Percentiles rank a stretch among this genome's conserved stretches.
Conservation (phyloP, 2,888 invertebrate species). For the Acronicta aceris region DNA sequence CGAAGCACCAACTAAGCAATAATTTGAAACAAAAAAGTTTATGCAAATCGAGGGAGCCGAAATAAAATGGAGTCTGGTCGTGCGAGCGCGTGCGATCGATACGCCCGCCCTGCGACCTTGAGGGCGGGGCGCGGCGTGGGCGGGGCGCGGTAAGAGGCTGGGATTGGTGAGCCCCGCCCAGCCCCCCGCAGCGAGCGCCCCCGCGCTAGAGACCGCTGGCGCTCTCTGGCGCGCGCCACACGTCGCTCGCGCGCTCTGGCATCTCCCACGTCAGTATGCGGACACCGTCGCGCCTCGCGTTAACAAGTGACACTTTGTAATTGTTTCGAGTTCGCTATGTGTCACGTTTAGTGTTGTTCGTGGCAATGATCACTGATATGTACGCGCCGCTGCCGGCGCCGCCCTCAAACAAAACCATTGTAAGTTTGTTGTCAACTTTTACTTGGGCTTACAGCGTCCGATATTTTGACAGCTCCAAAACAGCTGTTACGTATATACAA, state of each 20-base stretch:
- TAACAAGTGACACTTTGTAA: constrained; percentile 56
- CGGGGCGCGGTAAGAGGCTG: constrained; percentile 83
- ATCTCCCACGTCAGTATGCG: constrained; percentile 66
- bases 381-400: constrained; percentile 85
- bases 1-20: constrained; percentile 66
- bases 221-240: constrained; percentile 51
- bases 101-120: constrained; percentile 83
- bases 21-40: constrained; percentile 85
- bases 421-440: constrained; percentile 69
- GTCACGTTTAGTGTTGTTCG: constrained; percentile 72
- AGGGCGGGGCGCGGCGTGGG: constrained; percentile 83
- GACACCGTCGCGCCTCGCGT: constrained; percentile 50
- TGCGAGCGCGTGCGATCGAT: constrained; percentile 86
- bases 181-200: constrained; percentile 62
- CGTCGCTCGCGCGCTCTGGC: constrained; percentile 60
- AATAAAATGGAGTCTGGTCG: constrained; percentile 87
- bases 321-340: constrained; percentile 58
- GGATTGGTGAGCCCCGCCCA: constrained; percentile 79
- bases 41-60: constrained; percentile 86
- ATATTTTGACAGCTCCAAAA: constrained; percentile 49
- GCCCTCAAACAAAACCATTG: constrained; percentile 78
- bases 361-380: constrained; percentile 86
- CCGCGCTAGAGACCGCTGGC: constrained; percentile 51
- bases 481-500: constrained; percentile 43
- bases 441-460: constrained; percentile 38